Evolutionary conservation across 2,888 invertebrate species (phyloP).

Genomic region (Steinernema scapterisci): DNA sequence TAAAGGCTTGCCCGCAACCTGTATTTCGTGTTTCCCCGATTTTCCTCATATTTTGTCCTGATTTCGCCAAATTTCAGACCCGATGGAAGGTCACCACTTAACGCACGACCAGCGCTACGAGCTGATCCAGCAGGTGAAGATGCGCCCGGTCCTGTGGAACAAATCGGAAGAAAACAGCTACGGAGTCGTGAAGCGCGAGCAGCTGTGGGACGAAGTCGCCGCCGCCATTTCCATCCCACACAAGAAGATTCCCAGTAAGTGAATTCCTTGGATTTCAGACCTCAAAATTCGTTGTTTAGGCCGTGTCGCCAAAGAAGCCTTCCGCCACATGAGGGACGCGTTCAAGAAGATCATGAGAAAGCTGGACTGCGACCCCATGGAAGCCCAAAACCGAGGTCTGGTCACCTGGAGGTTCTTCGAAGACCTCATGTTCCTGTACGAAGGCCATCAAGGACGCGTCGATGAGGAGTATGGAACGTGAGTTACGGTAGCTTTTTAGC

Average conservation of each 20-base stretch:
- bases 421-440: not conserved
- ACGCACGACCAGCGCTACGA: conserved; percentile 17
- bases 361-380: not conserved
- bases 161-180: not conserved
- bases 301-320: conserved; percentile 16
- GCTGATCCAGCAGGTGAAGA: conserved; percentile 9
- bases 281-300: not conserved
- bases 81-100: conserved; percentile 7
- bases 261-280: not conserved
- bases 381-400: not conserved
- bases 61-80: not conserved
- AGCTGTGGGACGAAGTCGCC: conserved; percentile 26
- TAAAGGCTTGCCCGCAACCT: too few relatives aligned
- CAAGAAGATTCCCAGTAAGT: conserved; percentile 9
- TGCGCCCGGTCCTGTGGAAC: conserved; percentile 7
- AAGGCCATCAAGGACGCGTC: not conserved
- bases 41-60: not conserved
- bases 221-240: not conserved
- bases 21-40: not conserved
- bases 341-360: conserved; percentile 26
- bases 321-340: conserved; percentile 15
- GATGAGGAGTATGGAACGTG: not conserved
- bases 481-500: not conserved
- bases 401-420: conserved; percentile 12
- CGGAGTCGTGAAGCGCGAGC: not conserved